These are phyloP conservation scores for Rhynchotus rufescens DNA, from an alignment of 2,797 vertebrate genomes.

Conservation along the genomic window DNA sequence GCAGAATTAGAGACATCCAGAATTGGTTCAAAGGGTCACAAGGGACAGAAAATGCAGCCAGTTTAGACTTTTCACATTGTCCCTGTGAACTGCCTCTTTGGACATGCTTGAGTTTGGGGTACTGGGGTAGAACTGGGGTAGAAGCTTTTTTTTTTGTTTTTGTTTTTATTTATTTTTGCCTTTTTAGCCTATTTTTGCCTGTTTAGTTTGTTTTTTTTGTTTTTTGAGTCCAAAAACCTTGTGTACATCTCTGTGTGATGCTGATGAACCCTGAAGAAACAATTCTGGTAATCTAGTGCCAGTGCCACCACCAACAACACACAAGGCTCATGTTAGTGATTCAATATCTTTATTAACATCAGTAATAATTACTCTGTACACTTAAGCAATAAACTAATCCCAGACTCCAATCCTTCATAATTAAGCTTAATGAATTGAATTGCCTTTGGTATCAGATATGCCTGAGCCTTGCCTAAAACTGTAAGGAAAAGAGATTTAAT, in stretches of 20 bases:
- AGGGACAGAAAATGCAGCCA: neutral
- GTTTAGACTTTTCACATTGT: neutral
- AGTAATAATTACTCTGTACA: constrained; percentile 41
- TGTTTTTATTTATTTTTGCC: too few relatives aligned
- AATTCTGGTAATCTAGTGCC: constrained; percentile 18
- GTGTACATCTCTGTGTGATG: neutral
- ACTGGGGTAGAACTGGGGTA: neutral
- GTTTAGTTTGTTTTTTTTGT: too few relatives aligned
- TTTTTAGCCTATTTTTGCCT: too few relatives aligned
- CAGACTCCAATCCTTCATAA: constrained; percentile 45
- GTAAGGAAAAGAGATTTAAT: constrained; percentile 3
- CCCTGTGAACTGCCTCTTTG: neutral
- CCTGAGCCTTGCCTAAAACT: constrained; percentile 43
- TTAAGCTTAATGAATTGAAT: constrained; percentile 49
- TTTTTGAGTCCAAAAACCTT: neutral
- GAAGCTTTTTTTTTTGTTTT: too few relatives aligned
- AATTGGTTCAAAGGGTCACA: neutral
- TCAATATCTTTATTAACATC: constrained; percentile 51
- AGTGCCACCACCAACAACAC: neutral
- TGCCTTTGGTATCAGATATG: constrained; percentile 24
- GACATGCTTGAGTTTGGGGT: neutral
- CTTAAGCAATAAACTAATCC: constrained; percentile 56
- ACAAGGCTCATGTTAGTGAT: neutral
- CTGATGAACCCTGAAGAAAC: constrained; percentile 25
- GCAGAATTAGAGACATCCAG: neutral